Base-by-base conservation (phyloP, 2,888 invertebrate species). In the Bugulina stolonifera region DNA sequence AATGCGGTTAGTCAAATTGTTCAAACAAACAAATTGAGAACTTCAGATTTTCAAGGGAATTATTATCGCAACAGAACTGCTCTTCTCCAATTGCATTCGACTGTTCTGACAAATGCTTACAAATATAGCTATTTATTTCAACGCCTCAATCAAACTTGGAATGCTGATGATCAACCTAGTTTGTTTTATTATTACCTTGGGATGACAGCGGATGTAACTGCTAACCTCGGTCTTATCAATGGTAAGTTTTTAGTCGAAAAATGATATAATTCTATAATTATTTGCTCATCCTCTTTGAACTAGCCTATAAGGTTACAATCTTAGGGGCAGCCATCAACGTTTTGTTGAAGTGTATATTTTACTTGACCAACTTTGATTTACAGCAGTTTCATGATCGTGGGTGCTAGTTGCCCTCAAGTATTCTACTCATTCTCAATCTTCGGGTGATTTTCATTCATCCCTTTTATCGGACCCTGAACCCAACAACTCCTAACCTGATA, bases 111-210 rank as follows among this genome's bases (percentile, higher is more conserved):
- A 83, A 87, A 97, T 77, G 94, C 95, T 0, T 97, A 95, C 85
- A 97, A 93, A 84, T 82, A 77, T 74, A 81, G 79, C 74, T 80
- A 79, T 72, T 78, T 81, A 64, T 80, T 78, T 69, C 81, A 80
- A 71, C 76, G 77, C 71, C 76, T 80, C 70, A 82, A 80, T 74
- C 75, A 77, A 25, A 77, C 80, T 0, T 69, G 75, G 14, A 74
- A 76, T 34, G 94, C 84, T 81, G 93, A 93, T 79, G 93, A 93
- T 0, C 96, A 97, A 85, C 97, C 97, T 0, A 97, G 97, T 72
- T 93, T 98, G 91, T 94, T 96, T 93, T 97, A 97, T 81, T 94
- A 94, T 81, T 94, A 95, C 82, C 86, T 97, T 58, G 95, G 96
- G 0, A 91, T 94, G 0, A 92, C 95, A 0, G 95, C 98, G 0